Conservation (phyloP, 2,888 invertebrate species). For the Nemotelus pantherinus region DNA sequence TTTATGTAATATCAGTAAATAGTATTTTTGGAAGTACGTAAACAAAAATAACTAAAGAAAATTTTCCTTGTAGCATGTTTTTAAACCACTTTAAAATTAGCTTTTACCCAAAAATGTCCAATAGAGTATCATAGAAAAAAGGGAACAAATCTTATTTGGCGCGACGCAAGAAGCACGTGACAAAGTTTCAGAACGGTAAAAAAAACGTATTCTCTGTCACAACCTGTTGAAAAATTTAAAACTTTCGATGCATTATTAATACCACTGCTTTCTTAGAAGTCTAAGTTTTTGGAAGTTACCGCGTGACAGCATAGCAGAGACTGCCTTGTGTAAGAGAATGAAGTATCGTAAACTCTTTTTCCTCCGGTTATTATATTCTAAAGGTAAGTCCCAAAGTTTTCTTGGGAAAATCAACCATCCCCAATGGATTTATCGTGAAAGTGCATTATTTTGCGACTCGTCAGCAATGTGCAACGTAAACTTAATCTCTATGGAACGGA, state of each 20-base stretch:
- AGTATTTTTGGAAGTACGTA: too few relatives aligned
- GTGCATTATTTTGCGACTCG: conserved; percentile 20
- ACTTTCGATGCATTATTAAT: conserved; percentile 28
- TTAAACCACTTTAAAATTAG: too few relatives aligned
- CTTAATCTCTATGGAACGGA: not conserved
- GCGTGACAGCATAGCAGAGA: not conserved
- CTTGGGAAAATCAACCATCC: conserved; percentile 10
- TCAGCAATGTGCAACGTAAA: not conserved
- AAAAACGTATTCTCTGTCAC: not conserved
- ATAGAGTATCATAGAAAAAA: too few relatives aligned
- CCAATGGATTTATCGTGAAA: conserved; percentile 19
- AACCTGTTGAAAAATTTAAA: conserved; percentile 25
- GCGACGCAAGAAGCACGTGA: too few relatives aligned
- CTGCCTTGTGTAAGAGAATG: not conserved
- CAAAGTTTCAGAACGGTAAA: too few relatives aligned
- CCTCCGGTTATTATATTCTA: conserved; percentile 29
- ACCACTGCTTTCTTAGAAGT: not conserved
- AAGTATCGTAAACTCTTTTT: conserved; percentile 31
- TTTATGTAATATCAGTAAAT: too few relatives aligned
- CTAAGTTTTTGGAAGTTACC: not conserved
- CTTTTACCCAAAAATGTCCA: too few relatives aligned
- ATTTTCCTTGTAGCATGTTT: too few relatives aligned
- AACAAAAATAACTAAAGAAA: too few relatives aligned
- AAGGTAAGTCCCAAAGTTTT: conserved; percentile 39
- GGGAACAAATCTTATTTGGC: too few relatives aligned